Percentiles rank a stretch among this genome's conserved stretches.
Conservation (phyloP, 64 coral and sea anemone genomes). For the Hydrozoanthus tunicans region DNA sequence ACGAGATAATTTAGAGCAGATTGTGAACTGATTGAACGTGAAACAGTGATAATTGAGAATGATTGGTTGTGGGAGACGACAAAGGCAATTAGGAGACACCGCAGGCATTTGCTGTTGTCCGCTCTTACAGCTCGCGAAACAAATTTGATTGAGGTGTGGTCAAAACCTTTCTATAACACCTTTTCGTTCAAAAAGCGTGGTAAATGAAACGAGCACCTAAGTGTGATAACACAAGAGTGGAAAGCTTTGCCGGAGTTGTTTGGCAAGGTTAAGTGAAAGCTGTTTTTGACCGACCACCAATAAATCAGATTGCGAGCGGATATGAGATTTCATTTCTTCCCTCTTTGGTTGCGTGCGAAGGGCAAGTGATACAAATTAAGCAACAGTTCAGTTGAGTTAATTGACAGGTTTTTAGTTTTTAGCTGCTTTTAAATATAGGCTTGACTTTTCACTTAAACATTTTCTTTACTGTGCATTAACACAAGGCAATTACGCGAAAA, state of each 20-base stretch:
- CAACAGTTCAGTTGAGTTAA: background rate
- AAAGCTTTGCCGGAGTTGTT: background rate
- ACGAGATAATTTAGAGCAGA: background rate
- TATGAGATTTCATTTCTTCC: too few relatives aligned
- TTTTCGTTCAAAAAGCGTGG: background rate
- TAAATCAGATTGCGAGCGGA: background rate
- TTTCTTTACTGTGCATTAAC: background rate
- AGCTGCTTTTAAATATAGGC: background rate
- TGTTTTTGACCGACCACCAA: background rate
- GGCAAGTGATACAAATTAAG: background rate
- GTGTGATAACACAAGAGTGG: background rate
- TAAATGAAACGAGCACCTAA: background rate
- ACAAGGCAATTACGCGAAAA: too few relatives aligned
- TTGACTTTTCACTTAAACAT: background rate
- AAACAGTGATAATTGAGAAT: constrained; percentile 30
- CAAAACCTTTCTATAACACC: background rate
- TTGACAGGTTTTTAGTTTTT: background rate
- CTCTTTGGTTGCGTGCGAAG: background rate
- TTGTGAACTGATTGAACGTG: background rate
- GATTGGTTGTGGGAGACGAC: background rate
- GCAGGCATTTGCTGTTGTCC: background rate
- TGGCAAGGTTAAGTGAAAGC: background rate
- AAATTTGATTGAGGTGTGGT: constrained; percentile 11
- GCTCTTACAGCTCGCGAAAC: background rate
- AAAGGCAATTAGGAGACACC: background rate